phyloP scores from a whole-genome alignment of 2,113 vertebrate species.

The Tetraodon nigroviridis region DNA sequence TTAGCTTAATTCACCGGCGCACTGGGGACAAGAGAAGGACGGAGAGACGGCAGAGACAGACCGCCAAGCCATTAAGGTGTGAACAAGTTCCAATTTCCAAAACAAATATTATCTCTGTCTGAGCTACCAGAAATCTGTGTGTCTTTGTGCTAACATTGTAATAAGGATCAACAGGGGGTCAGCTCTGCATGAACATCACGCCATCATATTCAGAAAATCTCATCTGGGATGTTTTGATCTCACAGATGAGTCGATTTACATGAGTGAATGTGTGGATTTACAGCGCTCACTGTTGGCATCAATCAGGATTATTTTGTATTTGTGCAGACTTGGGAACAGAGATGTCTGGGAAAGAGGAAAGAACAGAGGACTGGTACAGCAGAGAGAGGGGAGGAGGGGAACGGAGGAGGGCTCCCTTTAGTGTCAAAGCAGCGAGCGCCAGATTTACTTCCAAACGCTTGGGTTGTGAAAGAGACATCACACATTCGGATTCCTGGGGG shows the following conservation, averaged over 20 bases:
- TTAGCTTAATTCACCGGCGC: conserved; percentile 32
- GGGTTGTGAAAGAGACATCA: too few species aligned
- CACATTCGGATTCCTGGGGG: too few species aligned
- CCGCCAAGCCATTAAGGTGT: conserved; percentile 63
- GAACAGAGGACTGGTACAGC: too few species aligned
- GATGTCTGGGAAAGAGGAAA: too few species aligned
- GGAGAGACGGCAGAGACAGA: conserved; percentile 27
- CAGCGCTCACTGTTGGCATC: too few species aligned
- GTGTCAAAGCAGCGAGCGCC: too few species aligned
- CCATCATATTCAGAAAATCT: conserved; percentile 40
- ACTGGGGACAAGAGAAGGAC: conserved; percentile 18
- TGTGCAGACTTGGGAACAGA: too few species aligned
- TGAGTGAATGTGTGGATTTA: too few species aligned
- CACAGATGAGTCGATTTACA: conserved; percentile 14
- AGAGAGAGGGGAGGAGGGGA: too few species aligned
- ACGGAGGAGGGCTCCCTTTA: too few species aligned
- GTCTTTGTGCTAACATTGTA: conserved; percentile 61
- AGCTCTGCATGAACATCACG: conserved; percentile 38
- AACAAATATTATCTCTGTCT: conserved; percentile 77
- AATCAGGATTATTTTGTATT: too few species aligned
- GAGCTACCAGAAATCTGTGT: conserved; percentile 63
- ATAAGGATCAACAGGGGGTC: conserved; percentile 67
- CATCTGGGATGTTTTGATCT: conserved; percentile 49
- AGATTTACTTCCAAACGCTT: too few species aligned
- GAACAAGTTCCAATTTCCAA: conserved; percentile 75